Base-by-base conservation (phyloP, 2,797 vertebrate species). In the Rhincodon typus region DNA sequence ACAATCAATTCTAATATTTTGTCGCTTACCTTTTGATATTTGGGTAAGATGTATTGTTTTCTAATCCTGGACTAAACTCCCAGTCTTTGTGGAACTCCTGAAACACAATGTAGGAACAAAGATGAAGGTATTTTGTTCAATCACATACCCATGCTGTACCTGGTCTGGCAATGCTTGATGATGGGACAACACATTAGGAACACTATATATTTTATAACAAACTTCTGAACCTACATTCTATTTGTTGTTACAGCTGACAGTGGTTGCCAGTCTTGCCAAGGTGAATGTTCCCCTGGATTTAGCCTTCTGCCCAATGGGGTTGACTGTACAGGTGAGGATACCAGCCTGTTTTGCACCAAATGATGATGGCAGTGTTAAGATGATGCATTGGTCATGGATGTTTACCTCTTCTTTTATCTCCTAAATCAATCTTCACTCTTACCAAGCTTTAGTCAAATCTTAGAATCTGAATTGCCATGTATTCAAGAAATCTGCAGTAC, bases 291-390 rank as follows among this genome's bases (percentile, higher is more conserved):
- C 27, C 86, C 46, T 72, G 95, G 95, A 46, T 90, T 93, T 90
- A 77, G 87, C 15, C 84, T 90, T 8, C 53, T 95, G 25, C 69
- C 95, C 66, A 95, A 95, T 90, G 95, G 95, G 19, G 86, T 95
- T 69, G 95, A 95, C 38, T 95, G 95, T 77, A 93, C 95, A 93
- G 95, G 95, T 95, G 72, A 69, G 84, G 62, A 79, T 50, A 67
- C 17, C 90, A 67, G 19, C n/a, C n/a, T 93, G n/a, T 25, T 38
- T 66, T 90, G 53, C 27, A 66, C 53, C 30, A n/a, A 17, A 17
- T 7, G 34, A 30, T 90, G 57, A 69, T 93, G 19, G n/a, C 34
- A 67, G 90, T 67, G 38, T 38, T 93, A 34, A 93, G 34, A n/a
- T 38, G 7, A 25, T 69, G 62, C 38, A 93, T 67, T 12, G n/a